Percentiles rank a stretch among this genome's conserved stretches.
Evolutionary conservation across 2,113 vertebrate genomes (phyloP).

Genomic region (Prochilodus magdalenae): DNA sequence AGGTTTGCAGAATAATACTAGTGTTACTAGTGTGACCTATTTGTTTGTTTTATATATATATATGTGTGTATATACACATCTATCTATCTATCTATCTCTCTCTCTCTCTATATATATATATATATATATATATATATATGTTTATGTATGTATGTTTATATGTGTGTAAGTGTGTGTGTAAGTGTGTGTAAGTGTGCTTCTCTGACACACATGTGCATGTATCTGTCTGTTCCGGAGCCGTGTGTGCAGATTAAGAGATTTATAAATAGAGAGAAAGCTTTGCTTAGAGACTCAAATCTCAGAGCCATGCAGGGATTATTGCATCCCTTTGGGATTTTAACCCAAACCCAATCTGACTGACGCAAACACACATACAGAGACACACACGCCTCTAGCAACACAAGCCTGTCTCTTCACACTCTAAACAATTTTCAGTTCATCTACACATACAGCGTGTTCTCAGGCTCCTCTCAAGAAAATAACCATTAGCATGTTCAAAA

Average conservation of each 20-base stretch:
- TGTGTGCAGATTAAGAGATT: slow-evolving; percentile 57
- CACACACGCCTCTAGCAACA: slow-evolving; percentile 21
- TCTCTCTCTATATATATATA: slow-evolving; percentile 13
- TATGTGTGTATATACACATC: too few species aligned
- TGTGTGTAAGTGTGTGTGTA: slow-evolving; percentile 20
- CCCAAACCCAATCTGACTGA: slow-evolving; percentile 58
- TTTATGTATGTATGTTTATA: too few species aligned
- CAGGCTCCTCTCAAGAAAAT: neutral
- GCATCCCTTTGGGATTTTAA: slow-evolving; percentile 47
- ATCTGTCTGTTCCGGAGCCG: slow-evolving; percentile 59
- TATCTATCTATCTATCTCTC: too few species aligned
- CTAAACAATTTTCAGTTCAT: slow-evolving; percentile 20
- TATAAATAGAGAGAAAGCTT: slow-evolving; percentile 54
- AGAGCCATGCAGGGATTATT: slow-evolving; percentile 50
- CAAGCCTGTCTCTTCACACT: slow-evolving; percentile 7
- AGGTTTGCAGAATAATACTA: too few species aligned
- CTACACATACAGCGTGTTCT: neutral
- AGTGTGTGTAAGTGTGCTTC: slow-evolving; percentile 13
- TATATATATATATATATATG: slow-evolving; percentile 23
- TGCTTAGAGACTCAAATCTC: slow-evolving; percentile 55
- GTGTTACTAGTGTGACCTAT: too few species aligned
- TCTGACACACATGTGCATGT: slow-evolving; percentile 22
- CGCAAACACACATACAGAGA: slow-evolving; percentile 51
- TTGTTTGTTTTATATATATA: too few species aligned
- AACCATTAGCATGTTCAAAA: neutral